These are phyloP conservation scores for Chrysomela aeneicollis DNA, from an alignment of 2,888 invertebrate genomes.

Conservation along the genomic window DNA sequence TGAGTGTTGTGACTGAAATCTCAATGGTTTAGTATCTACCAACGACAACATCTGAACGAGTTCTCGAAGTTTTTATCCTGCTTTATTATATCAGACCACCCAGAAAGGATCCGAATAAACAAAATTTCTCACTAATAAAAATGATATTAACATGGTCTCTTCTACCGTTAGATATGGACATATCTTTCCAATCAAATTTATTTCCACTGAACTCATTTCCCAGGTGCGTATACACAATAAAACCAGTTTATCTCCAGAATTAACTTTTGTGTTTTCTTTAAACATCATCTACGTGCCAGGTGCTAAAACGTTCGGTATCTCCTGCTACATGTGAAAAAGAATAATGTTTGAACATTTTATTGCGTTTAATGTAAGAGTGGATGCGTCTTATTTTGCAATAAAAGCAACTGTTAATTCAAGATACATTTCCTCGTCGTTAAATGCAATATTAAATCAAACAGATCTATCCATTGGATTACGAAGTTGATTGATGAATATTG, in stretches of 20 bases:
- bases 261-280: conserved; percentile 35
- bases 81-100: conserved; percentile 1
- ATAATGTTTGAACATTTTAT: conserved; percentile 44
- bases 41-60: too few species aligned
- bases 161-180: neutral
- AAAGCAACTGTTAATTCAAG: conserved; percentile 31
- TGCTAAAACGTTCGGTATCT: conserved; percentile 47
- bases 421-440: conserved; percentile 30
- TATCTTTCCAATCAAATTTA: neutral
- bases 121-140: neutral
- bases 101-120: neutral
- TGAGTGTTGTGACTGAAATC: too few species aligned
- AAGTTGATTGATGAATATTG: neutral
- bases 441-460: conserved; percentile 19
- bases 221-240: conserved; percentile 23
- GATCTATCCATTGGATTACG: neutral
- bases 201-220: conserved; percentile 24
- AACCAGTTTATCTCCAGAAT: conserved; percentile 35
- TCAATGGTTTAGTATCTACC: too few species aligned
- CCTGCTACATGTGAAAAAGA: conserved; percentile 37
- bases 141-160: neutral
- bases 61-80: too few species aligned
- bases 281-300: conserved; percentile 41
- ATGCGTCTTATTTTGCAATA: conserved; percentile 41
- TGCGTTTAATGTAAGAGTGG: conserved; percentile 42